A percentile compares a stretch with the other conserved stretches of the same genome.
Evolutionary conservation across 1,140 invertebrate genomes (phyloP).

Genomic region (Cyphomyrmex costatus): DNA sequence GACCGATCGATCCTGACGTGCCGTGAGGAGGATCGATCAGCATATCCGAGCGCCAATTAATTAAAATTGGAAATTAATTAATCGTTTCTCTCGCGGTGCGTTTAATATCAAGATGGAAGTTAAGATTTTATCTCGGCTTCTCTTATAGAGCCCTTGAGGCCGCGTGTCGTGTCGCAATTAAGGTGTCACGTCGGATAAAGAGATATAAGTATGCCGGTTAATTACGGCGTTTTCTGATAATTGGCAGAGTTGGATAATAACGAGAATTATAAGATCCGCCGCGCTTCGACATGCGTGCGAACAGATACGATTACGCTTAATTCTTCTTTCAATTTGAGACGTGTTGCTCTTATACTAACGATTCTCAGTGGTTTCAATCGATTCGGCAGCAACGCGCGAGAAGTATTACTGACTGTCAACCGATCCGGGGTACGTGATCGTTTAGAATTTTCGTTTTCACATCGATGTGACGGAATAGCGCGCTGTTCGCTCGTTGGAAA

Average conservation of each 20-base stretch:
- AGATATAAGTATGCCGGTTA: conserved; percentile 35
- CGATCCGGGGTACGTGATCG: conserved; percentile 37
- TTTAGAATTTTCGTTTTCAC: conserved; percentile 40
- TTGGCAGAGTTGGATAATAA: conserved; percentile 37
- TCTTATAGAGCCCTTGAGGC: conserved; percentile 6
- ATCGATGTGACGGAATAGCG: conserved; percentile 2
- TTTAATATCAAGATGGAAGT: conserved; percentile 46
- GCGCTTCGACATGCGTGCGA: conserved; percentile 31
- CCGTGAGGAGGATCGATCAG: background rate
- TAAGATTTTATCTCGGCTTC: conserved; percentile 47
- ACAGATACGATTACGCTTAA: conserved; percentile 23
- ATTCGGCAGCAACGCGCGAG: background rate
- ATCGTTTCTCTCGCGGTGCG: conserved; percentile 31
- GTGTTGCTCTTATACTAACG: background rate
- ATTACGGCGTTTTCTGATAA: conserved; percentile 52
- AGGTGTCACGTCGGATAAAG: conserved; percentile 57
- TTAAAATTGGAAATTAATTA: conserved; percentile 62
- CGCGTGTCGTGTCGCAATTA: conserved; percentile 51
- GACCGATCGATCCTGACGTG: conserved; percentile 57
- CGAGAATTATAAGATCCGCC: conserved; percentile 10
- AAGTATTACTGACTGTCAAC: conserved; percentile 15
- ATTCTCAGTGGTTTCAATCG: conserved; percentile 39
- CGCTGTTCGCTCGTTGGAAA: conserved; percentile 45
- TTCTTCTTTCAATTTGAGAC: background rate
- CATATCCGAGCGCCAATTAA: conserved; percentile 23